Percentiles rank a stretch among this genome's conserved stretches.
Conservation (phyloP, 2,797 vertebrate genomes). For the Cyprinodon diabolis region DNA sequence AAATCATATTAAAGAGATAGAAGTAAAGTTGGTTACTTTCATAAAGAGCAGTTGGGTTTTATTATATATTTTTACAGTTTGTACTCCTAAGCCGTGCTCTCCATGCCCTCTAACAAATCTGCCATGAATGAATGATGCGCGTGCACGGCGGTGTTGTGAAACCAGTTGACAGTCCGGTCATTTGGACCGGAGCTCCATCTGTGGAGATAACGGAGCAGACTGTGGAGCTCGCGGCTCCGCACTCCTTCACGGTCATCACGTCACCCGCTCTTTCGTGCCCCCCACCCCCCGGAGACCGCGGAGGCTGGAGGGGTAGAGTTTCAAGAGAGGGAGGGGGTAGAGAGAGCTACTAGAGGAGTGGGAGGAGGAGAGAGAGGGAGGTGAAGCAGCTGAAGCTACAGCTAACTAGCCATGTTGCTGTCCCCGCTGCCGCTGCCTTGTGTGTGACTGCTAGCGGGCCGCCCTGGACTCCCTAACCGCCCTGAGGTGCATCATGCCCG, state of each 20-base stretch:
- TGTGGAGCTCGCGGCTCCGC: neutral
- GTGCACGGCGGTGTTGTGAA: neutral
- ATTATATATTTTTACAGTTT: neutral
- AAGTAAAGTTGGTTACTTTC: neutral
- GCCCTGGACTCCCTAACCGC: constrained; percentile 79
- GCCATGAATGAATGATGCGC: constrained; percentile 34
- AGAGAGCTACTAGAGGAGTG: constrained; percentile 47
- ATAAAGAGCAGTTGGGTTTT: neutral
- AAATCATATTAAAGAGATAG: neutral
- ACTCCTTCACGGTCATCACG: constrained; percentile 54
- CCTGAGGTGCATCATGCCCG: constrained; percentile 90
- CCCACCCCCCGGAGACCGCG: constrained; percentile 48
- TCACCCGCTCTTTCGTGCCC: constrained; percentile 39
- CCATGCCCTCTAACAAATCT: neutral
- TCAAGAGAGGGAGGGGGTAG: constrained; percentile 42
- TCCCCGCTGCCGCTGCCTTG: constrained; percentile 52
- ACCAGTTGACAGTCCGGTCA: neutral
- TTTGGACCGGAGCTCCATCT: neutral
- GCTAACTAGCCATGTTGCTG: constrained; percentile 76
- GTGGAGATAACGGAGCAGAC: neutral
- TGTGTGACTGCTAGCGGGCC: constrained; percentile 73
- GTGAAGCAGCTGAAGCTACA: constrained; percentile 64
- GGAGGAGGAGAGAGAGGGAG: constrained; percentile 58
- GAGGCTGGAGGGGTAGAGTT: constrained; percentile 63
- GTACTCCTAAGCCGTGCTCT: neutral